These are phyloP conservation scores for Periophthalmodon schlosseri DNA, from an alignment of 2,113 vertebrate genomes.

Conservation along the genomic window DNA sequence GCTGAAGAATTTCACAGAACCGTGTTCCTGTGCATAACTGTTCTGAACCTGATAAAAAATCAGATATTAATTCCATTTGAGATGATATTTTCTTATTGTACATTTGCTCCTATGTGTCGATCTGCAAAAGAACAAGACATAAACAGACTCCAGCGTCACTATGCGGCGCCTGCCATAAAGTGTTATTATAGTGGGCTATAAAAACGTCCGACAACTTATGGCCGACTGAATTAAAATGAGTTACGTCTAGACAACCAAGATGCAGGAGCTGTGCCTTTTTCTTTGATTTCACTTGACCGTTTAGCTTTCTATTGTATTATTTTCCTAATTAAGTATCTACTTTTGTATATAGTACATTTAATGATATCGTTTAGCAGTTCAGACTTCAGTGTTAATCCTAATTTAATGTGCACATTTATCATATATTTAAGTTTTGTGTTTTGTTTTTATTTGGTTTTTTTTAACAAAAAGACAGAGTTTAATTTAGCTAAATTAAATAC, in stretches of 20 bases:
- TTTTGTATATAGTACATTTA: background rate
- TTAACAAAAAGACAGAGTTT: too few relatives aligned
- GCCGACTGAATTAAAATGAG: conserved; percentile 34
- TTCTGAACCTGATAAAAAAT: background rate
- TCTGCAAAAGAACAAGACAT: conserved; percentile 26
- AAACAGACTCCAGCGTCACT: conserved; percentile 38
- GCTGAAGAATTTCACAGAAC: background rate
- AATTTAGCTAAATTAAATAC: too few relatives aligned
- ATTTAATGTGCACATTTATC: background rate
- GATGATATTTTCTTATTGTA: background rate
- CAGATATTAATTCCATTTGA: background rate
- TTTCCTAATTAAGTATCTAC: background rate
- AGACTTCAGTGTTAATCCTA: background rate
- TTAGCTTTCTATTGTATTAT: background rate
- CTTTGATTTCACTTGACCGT: conserved; percentile 13
- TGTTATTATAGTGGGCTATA: conserved; percentile 39
- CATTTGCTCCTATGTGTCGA: conserved; percentile 6
- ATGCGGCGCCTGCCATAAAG: conserved; percentile 44
- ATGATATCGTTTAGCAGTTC: background rate
- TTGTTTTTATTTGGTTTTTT: too few relatives aligned
- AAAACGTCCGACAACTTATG: conserved; percentile 46
- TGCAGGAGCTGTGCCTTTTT: conserved; percentile 15
- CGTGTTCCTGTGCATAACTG: background rate
- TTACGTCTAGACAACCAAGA: conserved; percentile 20
- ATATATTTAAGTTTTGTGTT: background rate